Evolutionary conservation across 2,797 vertebrate species (phyloP).

Genomic region (Gymnopithys bicolor): DNA sequence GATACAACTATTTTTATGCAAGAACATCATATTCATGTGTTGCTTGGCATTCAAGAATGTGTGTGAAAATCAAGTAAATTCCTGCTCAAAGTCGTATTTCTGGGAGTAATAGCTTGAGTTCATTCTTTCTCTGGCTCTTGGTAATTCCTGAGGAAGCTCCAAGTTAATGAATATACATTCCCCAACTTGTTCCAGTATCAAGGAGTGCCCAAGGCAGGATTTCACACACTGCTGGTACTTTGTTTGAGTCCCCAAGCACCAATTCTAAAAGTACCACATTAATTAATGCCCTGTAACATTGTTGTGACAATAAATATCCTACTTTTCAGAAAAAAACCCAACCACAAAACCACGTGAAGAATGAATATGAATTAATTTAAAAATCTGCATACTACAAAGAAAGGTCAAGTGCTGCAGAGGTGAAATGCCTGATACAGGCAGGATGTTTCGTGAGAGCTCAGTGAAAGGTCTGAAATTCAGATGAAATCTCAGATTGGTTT

Average conservation of each 20-base stretch:
- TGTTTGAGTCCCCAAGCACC: background rate
- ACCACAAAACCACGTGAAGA: background rate
- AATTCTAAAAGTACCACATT: background rate
- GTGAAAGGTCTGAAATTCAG: background rate
- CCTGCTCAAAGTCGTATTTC: background rate
- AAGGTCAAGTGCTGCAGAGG: background rate
- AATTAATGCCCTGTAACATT: background rate
- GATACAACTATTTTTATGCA: background rate
- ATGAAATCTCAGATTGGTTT: background rate
- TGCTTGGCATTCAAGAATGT: background rate
- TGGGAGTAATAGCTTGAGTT: background rate
- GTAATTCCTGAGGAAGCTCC: background rate
- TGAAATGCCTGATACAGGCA: background rate
- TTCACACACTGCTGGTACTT: background rate
- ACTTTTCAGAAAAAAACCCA: background rate
- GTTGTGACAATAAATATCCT: conserved; percentile 8
- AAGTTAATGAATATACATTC: background rate
- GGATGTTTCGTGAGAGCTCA: background rate
- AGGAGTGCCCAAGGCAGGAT: background rate
- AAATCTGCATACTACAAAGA: background rate
- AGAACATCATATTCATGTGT: background rate
- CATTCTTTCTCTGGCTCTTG: background rate
- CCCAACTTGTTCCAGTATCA: background rate
- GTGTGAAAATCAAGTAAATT: background rate
- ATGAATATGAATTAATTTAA: background rate